These are phyloP conservation scores for Orthosia gothica DNA, from an alignment of 2,888 invertebrate species.

Conservation along the genomic window DNA sequence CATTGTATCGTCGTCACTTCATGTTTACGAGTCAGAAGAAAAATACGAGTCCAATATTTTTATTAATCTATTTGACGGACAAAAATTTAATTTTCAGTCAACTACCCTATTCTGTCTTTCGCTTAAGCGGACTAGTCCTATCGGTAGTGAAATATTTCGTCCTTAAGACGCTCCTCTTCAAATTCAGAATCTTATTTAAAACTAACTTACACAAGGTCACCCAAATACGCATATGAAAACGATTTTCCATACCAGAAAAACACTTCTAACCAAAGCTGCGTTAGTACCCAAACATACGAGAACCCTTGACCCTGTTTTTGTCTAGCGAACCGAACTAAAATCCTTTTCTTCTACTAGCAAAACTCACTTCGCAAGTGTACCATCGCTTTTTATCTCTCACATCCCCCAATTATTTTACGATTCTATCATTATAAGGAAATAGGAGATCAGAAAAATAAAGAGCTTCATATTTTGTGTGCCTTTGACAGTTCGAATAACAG, in stretches of 20 bases:
- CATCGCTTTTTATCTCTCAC: constrained; percentile 11
- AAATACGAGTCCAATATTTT: too few relatives aligned
- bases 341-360: constrained; percentile 3
- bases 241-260: constrained; percentile 2
- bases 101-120: too few relatives aligned
- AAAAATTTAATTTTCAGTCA: too few relatives aligned
- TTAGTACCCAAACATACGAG: background rate
- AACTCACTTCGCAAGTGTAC: constrained; percentile 16
- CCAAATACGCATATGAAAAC: background rate
- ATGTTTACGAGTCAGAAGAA: too few relatives aligned
- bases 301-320: constrained; percentile 26
- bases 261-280: constrained; percentile 8
- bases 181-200: background rate
- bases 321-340: constrained; percentile 12
- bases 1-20: too few relatives aligned
- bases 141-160: too few relatives aligned
- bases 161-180: background rate
- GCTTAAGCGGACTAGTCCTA: too few relatives aligned
- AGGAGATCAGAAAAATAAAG: constrained; percentile 44
- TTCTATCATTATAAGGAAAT: constrained; percentile 57
- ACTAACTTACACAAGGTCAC: background rate
- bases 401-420: constrained; percentile 50
- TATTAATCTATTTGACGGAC: too few relatives aligned
- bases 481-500: constrained; percentile 61
- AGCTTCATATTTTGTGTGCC: constrained; percentile 57